These are phyloP conservation scores for Conus ventricosus DNA, from an alignment of 1,140 invertebrate genomes.

Conservation along the genomic window DNA sequence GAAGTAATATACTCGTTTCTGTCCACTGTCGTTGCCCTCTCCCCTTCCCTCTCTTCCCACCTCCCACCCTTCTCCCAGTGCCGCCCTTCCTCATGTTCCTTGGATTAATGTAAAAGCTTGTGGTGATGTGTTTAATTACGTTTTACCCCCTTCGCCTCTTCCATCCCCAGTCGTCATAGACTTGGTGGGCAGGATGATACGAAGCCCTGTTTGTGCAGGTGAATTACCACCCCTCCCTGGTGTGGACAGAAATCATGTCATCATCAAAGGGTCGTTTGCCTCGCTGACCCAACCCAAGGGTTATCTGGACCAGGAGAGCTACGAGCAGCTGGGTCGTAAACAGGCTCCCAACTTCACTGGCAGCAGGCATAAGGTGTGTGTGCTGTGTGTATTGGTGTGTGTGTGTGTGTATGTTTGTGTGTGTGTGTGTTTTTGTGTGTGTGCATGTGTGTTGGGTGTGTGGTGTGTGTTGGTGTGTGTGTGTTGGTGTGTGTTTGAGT, in stretches of 20 bases:
- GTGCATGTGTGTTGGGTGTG: neutral
- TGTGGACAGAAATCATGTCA: slow-evolving; percentile 70
- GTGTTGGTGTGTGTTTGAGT: neutral
- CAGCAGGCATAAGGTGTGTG: slow-evolving; percentile 48
- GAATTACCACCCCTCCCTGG: slow-evolving; percentile 61
- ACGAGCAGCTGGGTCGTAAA: slow-evolving; percentile 61
- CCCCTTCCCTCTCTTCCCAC: too few relatives aligned
- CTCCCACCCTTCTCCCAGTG: too few relatives aligned
- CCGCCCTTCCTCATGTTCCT: too few relatives aligned
- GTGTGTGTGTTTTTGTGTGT: neutral
- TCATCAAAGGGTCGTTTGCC: slow-evolving; percentile 68
- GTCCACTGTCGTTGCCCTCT: too few relatives aligned
- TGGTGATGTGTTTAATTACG: too few relatives aligned
- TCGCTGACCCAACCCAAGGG: slow-evolving; percentile 54
- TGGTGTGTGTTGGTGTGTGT: neutral
- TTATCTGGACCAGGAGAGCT: slow-evolving; percentile 54
- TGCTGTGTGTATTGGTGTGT: slow-evolving; percentile 14
- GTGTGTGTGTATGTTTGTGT: neutral
- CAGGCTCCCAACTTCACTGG: slow-evolving; percentile 66
- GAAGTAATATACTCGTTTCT: too few relatives aligned
- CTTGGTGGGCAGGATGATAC: too few relatives aligned
- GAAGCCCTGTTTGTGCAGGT: slow-evolving; percentile 17
- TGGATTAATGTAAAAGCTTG: too few relatives aligned
- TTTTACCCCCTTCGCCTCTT: too few relatives aligned
- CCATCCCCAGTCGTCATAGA: too few relatives aligned